phyloP scores from a whole-genome alignment of 2,888 invertebrate species.

The Deilephila porcellus region DNA sequence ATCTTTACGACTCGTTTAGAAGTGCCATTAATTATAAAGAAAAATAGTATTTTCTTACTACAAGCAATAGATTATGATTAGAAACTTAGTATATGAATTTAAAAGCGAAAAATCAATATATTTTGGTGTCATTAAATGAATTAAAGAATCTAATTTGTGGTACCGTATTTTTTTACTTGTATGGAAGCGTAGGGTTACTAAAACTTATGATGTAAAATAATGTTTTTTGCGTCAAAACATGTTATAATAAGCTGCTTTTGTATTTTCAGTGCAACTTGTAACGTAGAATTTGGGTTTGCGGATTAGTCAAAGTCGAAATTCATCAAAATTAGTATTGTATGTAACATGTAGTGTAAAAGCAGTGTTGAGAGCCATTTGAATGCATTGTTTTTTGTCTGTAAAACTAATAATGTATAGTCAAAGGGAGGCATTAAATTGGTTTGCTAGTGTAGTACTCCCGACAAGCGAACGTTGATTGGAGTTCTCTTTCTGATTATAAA shows the following conservation, averaged over 20 bases:
- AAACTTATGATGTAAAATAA: conserved; percentile 6
- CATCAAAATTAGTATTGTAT: neutral
- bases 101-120: conserved; percentile 40
- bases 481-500: conserved; percentile 43
- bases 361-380: neutral
- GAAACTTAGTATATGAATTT: conserved; percentile 40
- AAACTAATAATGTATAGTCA: neutral
- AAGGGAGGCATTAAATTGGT: neutral
- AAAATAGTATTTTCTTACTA: conserved; percentile 78
- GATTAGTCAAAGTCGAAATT: too few relatives aligned
- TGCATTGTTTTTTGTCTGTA: neutral
- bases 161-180: conserved; percentile 31
- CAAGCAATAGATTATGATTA: conserved; percentile 57
- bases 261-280: neutral
- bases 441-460: neutral
- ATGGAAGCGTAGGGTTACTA: conserved; percentile 10
- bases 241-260: neutral
- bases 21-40: conserved; percentile 76
- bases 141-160: conserved; percentile 18
- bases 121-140: conserved; percentile 52
- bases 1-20: conserved; percentile 49
- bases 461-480: conserved; percentile 7
- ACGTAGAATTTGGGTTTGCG: too few relatives aligned
- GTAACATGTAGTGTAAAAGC: neutral
- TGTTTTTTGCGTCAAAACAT: neutral